Base-by-base conservation (phyloP, 1,140 invertebrate genomes). In the Drosophila ananassae region DNA sequence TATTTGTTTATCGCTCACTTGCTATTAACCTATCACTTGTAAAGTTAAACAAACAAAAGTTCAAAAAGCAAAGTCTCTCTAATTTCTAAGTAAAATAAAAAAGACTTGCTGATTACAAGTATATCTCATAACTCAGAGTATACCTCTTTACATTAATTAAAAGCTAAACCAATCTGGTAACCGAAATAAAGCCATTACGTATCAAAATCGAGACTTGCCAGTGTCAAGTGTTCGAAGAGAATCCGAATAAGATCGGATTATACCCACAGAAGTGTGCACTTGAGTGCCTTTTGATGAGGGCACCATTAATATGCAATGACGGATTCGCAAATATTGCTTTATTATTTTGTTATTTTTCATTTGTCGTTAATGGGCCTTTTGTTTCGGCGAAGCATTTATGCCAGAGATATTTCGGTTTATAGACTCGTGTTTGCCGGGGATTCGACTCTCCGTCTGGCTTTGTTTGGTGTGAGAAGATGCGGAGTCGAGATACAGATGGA, bases 341-440 rank as follows among this genome's bases (percentile, higher is more conserved):
- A 66, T 68, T 68, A 62, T 67, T 69, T 21, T 47, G 12, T 47
- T 64, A 48, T 59, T 50, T 66, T 48, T 56, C 34, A 58, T 73
- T 80, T 63, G 62, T 71, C 76, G 56, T 87, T 82, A 87, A 83
- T 89, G 71, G 63, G 64, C 75, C 73, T 87, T 77, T 89, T 89
- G 74, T 73, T 73, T 81, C 61, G 47, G 60, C 21, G 13, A 21
- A 76, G 39, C 55, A 44, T 55, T 64, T 64, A 44, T 73, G 50
- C 54, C 37, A 48, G 51, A 46, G 30, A 56, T 69, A 64, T 82
- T 52, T 77, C 34, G 59, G 28, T 77, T 77, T 63, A 68, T 73
- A 77, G 74, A 73, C 3, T 44, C 59, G 68, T 54, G 37, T 64
- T 25, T 46, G 22, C 17, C 46, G 32, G 32, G 7, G 32, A 32